Base-by-base conservation (phyloP, 2,888 invertebrate genomes). In the Dascillus cervinus region DNA sequence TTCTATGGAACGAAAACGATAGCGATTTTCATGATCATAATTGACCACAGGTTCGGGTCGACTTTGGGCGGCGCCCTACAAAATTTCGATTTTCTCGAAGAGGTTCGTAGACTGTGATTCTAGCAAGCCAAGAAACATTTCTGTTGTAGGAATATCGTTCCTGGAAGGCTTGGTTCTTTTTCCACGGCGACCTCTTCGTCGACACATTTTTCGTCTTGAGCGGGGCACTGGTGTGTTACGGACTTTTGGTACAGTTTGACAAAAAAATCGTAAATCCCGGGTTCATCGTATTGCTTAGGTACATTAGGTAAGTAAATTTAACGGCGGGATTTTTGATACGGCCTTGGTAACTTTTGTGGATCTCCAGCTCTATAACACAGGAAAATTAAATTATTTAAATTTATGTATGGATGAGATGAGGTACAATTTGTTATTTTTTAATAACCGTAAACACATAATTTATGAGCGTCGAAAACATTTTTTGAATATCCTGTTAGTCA, bases 171-270 rank as follows among this genome's bases (percentile, higher is more conserved):
- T 58, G 65, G 37, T 57, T 76, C 8, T 50, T 75, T 0, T 65
- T 77, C 8, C 78, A 79, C 48, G 70, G 73, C 13, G 78, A 78
- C 46, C 56, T 79, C 1, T 70, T 77, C 22, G 79, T 79, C 15
- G 79, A 79, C 46, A 70, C 75, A 1, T 79, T 78, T 56, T 78
- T 79, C 50, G 50, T 76, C 5, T 47, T 79, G 2, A 75, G 77
- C 25, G 79, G 78, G 1, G 66, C 79, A 30, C 58, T 79, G 3
- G 69, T 72, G 1, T 64, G 70, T 1, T 69, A 67, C 11, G 62
- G 61, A 9, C 41, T 78, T 2, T 53, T 68, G 1, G 64, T 55
- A 22, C 62, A 64, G 27, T 60, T 61, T 27, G 62, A 70, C 12
- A 67, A 65, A 34, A 58, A 57, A 28, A 46, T 46, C 14, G 45